Conservation (phyloP, 2,113 vertebrate genomes). For the Leucoraja erinaceus region DNA sequence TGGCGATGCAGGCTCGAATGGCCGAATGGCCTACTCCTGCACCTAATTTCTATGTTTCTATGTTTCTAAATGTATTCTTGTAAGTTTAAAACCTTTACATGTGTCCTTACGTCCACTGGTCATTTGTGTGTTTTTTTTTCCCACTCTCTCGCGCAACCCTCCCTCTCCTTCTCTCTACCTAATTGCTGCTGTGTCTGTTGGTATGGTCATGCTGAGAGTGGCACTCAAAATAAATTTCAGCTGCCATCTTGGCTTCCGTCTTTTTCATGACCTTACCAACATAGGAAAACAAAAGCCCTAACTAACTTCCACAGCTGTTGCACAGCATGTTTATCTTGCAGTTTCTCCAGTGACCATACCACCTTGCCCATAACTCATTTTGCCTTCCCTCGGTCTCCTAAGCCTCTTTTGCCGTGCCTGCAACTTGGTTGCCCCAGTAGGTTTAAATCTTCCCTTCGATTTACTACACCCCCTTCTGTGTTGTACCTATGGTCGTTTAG, state of each 20-base stretch:
- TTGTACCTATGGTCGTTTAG: too few species aligned
- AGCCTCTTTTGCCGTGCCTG: background rate
- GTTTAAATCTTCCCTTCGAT: background rate
- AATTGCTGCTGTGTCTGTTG: background rate
- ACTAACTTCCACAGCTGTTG: background rate
- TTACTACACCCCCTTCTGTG: background rate
- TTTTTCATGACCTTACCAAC: background rate
- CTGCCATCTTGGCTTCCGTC: background rate
- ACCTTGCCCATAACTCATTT: conserved; percentile 22
- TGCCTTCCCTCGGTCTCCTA: background rate
- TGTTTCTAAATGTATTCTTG: too few species aligned
- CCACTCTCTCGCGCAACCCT: background rate
- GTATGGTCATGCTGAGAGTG: background rate
- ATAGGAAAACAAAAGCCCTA: background rate
- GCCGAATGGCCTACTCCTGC: too few species aligned
- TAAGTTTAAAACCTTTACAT: too few species aligned
- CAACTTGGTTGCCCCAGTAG: background rate
- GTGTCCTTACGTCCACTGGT: too few species aligned
- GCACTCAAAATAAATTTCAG: background rate
- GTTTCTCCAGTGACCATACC: background rate
- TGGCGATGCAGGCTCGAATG: too few species aligned
- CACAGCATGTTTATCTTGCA: background rate
- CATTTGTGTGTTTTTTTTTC: background rate
- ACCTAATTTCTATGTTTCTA: too few species aligned
- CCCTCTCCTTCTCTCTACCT: background rate